Base-by-base conservation (phyloP, 2,888 invertebrate species). In the Conomelus anceps region DNA sequence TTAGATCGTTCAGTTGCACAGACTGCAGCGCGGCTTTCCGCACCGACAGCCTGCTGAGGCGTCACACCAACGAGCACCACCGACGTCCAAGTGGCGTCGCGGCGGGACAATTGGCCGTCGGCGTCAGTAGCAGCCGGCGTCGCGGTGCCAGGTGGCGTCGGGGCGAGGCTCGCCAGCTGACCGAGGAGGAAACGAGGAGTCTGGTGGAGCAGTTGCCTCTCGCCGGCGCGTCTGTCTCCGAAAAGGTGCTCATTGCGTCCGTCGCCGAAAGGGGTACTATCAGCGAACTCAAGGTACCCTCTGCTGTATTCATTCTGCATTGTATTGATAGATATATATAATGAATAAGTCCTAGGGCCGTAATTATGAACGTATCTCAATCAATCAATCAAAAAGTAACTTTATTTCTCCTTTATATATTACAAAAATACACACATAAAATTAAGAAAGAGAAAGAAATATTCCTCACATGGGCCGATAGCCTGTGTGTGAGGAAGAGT, bases 11-110 rank as follows among this genome's bases (percentile, higher is more conserved):
- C 92, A 93, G 94, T 88, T 95, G 96, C 92, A 93, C 93, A 0
- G 93, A 94, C 89, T 96, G 96, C 92, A 94, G 94, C 17, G 93
- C 94, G 90, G 93, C 94, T 89, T 96, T 96, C 92, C 93, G 96
- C 84, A 96, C 96, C 0, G 95, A 95, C 0, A 95, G 96, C 0
- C 96, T 96, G 89, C 89, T 93, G 87, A 92, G 91, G 86, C 90
- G 92, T 17, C 93, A 93, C 26, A 90, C 90, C 20, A 92, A 92
- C 88, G 91, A 91, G 63, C 91, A 91, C 22, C 90, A 24, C 6
- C 23, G 24, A 22, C 17, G 6, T 11, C 3, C 6, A n/a, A 22
- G 23, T 7, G 84, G 87, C 89, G 87, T 87, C 84, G 86, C 34
- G 34, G 34, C 6, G 4, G 26, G 26, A 4, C 26, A 11, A 26